These are phyloP conservation scores for Gobionotothen gibberifrons DNA, from an alignment of 2,797 vertebrate species.

Conservation along the genomic window DNA sequence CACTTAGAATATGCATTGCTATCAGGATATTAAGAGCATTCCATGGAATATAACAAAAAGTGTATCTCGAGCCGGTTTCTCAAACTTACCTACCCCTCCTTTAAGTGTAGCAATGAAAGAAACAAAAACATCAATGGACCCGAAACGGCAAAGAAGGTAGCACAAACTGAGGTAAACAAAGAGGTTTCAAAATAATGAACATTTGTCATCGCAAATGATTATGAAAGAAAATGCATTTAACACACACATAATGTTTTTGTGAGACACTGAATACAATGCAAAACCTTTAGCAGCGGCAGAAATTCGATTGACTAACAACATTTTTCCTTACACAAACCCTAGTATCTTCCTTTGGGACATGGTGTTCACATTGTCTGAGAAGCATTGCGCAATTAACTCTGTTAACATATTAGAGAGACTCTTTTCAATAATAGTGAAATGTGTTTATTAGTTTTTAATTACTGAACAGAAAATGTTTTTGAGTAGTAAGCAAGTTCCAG, in stretches of 20 bases:
- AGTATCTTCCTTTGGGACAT: background rate
- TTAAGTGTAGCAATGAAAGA: too few species aligned
- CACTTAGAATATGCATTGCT: too few species aligned
- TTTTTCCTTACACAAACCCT: background rate
- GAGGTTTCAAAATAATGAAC: background rate
- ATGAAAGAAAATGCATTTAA: background rate
- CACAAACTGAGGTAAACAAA: background rate
- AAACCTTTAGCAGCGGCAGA: background rate
- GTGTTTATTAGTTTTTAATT: background rate
- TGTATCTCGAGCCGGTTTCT: too few species aligned
- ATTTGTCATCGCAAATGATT: background rate
- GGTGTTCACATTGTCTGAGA: background rate
- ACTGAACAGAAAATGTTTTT: background rate
- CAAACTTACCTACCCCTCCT: too few species aligned
- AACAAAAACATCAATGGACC: background rate
- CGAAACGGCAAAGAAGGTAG: background rate
- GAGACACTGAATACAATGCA: background rate
- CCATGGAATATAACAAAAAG: too few species aligned
- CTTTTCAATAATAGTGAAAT: background rate
- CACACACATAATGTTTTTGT: background rate
- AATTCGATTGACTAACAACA: background rate
- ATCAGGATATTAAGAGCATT: too few species aligned
- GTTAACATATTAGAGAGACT: background rate
- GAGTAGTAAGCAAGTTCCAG: background rate
- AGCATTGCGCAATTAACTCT: background rate